Evolutionary conservation across 2,113 vertebrate species (phyloP).

Genomic region (Micronycteris hirsuta): DNA sequence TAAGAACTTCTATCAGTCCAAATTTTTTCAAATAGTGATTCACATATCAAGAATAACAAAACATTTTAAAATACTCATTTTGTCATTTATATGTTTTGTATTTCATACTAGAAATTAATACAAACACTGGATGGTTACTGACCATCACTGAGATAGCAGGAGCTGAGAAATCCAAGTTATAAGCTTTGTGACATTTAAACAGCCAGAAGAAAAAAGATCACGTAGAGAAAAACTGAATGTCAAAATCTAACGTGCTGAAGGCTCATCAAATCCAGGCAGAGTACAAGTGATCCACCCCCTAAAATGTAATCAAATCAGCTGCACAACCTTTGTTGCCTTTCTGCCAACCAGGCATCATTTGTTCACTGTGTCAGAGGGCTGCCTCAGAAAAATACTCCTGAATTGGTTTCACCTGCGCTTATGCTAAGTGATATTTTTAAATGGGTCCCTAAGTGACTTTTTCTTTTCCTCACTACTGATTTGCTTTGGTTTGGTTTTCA

Average conservation of each 20-base stretch:
- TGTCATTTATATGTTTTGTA: neutral
- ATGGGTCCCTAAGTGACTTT: neutral
- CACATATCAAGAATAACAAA: neutral
- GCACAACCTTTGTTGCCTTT: neutral
- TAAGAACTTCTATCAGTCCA: neutral
- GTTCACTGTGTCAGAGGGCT: neutral
- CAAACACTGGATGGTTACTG: neutral
- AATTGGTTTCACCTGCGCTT: slow-evolving; percentile 7
- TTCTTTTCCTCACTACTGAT: neutral
- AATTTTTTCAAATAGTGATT: neutral
- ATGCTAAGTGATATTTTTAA: neutral
- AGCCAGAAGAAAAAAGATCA: neutral
- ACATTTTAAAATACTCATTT: neutral
- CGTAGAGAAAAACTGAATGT: neutral
- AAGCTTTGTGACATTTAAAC: neutral
- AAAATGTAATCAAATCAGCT: neutral
- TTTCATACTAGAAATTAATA: neutral
- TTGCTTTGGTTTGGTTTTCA: slow-evolving; percentile 3
- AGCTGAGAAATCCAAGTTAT: neutral
- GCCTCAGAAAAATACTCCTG: neutral
- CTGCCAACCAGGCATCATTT: neutral
- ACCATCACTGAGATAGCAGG: neutral
- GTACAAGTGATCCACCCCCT: rapidly evolving
- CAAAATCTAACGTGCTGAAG: neutral
- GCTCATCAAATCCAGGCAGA: neutral